These are phyloP conservation scores for Hyperoplus immaculatus DNA, from an alignment of 2,797 vertebrate genomes.

Conservation along the genomic window DNA sequence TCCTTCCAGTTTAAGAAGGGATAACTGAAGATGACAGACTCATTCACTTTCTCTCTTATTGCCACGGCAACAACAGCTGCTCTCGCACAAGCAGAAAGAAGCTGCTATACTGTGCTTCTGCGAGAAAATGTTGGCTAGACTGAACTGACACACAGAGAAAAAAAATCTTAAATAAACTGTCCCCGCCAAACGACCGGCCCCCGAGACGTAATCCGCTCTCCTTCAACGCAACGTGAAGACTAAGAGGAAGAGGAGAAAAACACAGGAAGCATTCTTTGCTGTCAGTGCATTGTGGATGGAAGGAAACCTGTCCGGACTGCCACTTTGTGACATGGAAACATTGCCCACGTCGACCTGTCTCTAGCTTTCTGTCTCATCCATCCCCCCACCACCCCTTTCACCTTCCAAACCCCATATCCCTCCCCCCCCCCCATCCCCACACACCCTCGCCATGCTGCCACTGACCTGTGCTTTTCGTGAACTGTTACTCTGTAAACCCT, in stretches of 20 bases:
- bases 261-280: constrained; percentile 90
- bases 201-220: constrained; percentile 78
- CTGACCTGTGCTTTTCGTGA: constrained; percentile 94
- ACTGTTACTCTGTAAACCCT: constrained; percentile 93
- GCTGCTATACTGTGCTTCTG: constrained; percentile 58
- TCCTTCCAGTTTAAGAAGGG: constrained; percentile 74
- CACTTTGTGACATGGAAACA: constrained; percentile 85
- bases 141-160: constrained; percentile 63
- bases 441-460: constrained; percentile 80
- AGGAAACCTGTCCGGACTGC: constrained; percentile 90
- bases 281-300: constrained; percentile 94
- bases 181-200: constrained; percentile 68
- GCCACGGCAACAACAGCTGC: constrained; percentile 84
- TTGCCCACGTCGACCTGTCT: constrained; percentile 72
- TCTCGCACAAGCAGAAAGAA: constrained; percentile 52
- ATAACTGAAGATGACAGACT: constrained; percentile 82
- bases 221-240: constrained; percentile 50
- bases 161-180: constrained; percentile 71
- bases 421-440: background rate
- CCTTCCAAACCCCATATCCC: constrained; percentile 10
- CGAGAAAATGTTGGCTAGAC: constrained; percentile 66
- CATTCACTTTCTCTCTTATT: constrained; percentile 79
- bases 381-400: constrained; percentile 59
- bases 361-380: constrained; percentile 66
- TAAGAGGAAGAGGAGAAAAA: constrained; percentile 44